A percentile compares a stretch with the other conserved stretches of the same genome.
Evolutionary conservation across 2,113 vertebrate species (phyloP).

Genomic region (Indicator maculatus): DNA sequence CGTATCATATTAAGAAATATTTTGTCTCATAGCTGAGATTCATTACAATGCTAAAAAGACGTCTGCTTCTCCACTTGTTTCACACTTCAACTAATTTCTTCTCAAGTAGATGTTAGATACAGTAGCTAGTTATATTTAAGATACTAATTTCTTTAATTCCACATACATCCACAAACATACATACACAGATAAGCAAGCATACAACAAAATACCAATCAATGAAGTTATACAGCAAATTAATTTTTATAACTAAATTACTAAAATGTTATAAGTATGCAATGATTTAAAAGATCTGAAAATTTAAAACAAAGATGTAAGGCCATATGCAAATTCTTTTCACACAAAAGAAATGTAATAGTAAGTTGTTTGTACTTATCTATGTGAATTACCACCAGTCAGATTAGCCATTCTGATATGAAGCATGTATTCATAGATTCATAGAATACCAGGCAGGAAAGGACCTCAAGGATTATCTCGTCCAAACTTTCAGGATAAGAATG

Average conservation of each 20-base stretch:
- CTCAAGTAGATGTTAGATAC: neutral
- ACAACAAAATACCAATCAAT: neutral
- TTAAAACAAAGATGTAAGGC: neutral
- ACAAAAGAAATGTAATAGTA: neutral
- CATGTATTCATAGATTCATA: neutral
- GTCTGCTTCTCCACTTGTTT: neutral
- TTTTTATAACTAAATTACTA: neutral
- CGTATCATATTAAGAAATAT: neutral
- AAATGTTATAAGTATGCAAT: neutral
- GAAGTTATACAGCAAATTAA: neutral
- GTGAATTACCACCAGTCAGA: neutral
- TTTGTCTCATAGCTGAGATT: neutral
- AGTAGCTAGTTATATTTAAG: conserved; percentile 13
- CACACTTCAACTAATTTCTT: neutral
- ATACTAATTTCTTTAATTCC: neutral
- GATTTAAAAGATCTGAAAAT: neutral
- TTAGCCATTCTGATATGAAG: neutral
- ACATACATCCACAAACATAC: neutral
- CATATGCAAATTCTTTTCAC: neutral
- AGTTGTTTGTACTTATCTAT: neutral
- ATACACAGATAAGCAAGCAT: rapidly evolving
- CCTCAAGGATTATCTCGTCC: too few relatives aligned
- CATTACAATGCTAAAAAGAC: neutral
- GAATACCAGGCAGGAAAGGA: too few relatives aligned
- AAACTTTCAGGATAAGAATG: too few relatives aligned